Percentiles rank a stretch among this genome's conserved stretches.
phyloP scores from a whole-genome alignment of 2,888 invertebrate genomes.

The Dynastes hyllus region DNA sequence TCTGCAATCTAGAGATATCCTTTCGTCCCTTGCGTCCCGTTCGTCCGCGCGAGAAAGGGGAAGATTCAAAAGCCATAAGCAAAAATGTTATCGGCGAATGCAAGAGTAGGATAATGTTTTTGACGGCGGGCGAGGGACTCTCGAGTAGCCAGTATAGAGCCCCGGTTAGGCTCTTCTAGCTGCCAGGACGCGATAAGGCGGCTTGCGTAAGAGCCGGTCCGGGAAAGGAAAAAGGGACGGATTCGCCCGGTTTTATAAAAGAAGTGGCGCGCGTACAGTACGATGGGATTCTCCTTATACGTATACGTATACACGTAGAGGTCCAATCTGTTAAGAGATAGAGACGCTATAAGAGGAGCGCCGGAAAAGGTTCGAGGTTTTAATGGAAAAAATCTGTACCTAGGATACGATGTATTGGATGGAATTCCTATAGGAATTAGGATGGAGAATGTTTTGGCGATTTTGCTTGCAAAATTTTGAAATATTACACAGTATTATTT shows the following conservation, averaged over 20 bases:
- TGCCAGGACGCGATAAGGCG: conserved; percentile 68
- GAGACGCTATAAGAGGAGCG: background rate
- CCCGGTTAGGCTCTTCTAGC: conserved; percentile 67
- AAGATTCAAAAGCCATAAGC: conserved; percentile 51
- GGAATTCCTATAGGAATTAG: background rate
- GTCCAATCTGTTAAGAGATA: conserved; percentile 42
- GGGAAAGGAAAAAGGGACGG: conserved; percentile 57
- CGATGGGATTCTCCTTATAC: background rate
- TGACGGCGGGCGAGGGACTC: conserved; percentile 66
- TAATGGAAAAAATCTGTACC: conserved; percentile 14
- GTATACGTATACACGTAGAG: background rate
- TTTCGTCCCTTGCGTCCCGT: conserved; percentile 10
- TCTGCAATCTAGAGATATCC: conserved; percentile 35
- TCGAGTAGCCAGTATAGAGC: conserved; percentile 57
- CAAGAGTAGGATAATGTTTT: conserved; percentile 68
- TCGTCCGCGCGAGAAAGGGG: conserved; percentile 27
- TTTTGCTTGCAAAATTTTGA: too few relatives aligned
- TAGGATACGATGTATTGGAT: background rate
- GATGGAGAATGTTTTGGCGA: too few relatives aligned
- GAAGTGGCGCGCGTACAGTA: conserved; percentile 46
- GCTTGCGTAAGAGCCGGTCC: conserved; percentile 61
- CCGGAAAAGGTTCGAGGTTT: conserved; percentile 7
- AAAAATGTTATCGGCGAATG: conserved; percentile 53
- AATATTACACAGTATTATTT: too few relatives aligned
- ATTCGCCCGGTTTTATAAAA: conserved; percentile 55